Evolutionary conservation across 2,888 invertebrate species (phyloP).

Genomic region (Andrena bicolor): DNA sequence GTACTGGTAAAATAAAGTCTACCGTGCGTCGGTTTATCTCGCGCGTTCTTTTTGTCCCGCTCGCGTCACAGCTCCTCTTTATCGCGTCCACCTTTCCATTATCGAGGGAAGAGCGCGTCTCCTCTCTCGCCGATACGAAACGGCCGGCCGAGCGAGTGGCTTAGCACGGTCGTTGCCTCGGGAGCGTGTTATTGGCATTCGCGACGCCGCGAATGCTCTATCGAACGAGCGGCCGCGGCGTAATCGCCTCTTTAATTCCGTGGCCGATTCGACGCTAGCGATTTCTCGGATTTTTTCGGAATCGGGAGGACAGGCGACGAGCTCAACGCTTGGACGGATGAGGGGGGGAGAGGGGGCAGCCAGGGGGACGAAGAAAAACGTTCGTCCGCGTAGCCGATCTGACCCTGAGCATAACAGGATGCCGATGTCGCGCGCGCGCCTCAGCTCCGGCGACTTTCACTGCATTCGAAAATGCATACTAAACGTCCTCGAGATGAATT

Average conservation of each 20-base stretch:
- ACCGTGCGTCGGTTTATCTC: slow-evolving; percentile 52
- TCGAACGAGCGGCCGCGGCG: not conserved
- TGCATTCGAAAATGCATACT: slow-evolving; percentile 62
- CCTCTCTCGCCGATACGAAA: slow-evolving; percentile 20
- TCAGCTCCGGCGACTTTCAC: slow-evolving; percentile 61
- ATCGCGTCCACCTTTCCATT: slow-evolving; percentile 54
- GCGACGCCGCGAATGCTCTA: slow-evolving; percentile 13
- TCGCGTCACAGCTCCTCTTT: slow-evolving; percentile 52
- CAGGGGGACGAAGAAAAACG: slow-evolving; percentile 4
- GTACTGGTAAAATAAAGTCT: slow-evolving; percentile 54
- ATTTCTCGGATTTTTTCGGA: slow-evolving; percentile 8
- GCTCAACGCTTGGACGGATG: slow-evolving; percentile 4
- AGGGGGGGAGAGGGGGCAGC: too few relatives aligned
- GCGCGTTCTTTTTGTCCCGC: slow-evolving; percentile 40
- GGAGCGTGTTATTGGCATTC: slow-evolving; percentile 27
- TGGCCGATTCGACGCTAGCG: slow-evolving; percentile 2
- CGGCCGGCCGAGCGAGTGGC: slow-evolving; percentile 21
- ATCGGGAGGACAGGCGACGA: not conserved
- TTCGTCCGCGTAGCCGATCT: slow-evolving; percentile 33
- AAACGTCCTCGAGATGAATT: slow-evolving; percentile 60
- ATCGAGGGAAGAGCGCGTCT: slow-evolving; percentile 45
- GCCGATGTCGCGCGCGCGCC: slow-evolving; percentile 57
- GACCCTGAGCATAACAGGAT: slow-evolving; percentile 68
- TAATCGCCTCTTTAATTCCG: slow-evolving; percentile 5
- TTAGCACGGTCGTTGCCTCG: slow-evolving; percentile 5